Base-by-base conservation (phyloP, 2,797 vertebrate species). In the Hydrolagus colliei region DNA sequence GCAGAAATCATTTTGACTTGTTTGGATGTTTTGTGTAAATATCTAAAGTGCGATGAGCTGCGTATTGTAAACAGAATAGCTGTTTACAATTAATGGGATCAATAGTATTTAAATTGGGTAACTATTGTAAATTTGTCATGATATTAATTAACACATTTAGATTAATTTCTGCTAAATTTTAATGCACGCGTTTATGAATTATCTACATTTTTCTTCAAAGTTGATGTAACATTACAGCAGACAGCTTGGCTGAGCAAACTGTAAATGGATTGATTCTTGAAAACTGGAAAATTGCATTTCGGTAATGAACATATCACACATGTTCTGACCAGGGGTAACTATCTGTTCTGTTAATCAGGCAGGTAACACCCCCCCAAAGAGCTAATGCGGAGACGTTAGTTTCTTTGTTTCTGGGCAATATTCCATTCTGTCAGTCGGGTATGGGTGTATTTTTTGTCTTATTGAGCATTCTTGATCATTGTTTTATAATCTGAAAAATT, bases 281-380 rank as follows among this genome's bases (percentile, higher is more conserved):
- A 65, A 18, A 2, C 32, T 59, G 35, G 8, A 67, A 67, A 84
- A 84, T 10, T 84, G 32, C 32, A n/a, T 20, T 12, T 9, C 14
- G 10, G 62, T 84, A 41, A 71, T 84, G n/a, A 71, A 41, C 65
- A 71, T 68, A 82, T 1, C 13, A 80, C 77, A 84, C n/a, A 32
- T 68, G 35, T 82, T 14, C 27, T 32, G 12, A 9, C 78, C 27
- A 32, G 22, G 78, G 9, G n/a, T 9, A 82, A 78, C 5, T 62
- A 20, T 12, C 7, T 7, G 18, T 65, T 79, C 12, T 65, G 14
- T 18, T 13, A 27, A 16, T 32, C 16, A 65, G 11, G 14, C 7
- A 20, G 27, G 65, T 35, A 65, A 80, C 32, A 41, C 68, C 63
- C 16, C 27, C 63, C 22, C 62, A 82, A 32, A 1, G 62, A 68